Evolutionary conservation across 2,113 vertebrate species (phyloP).

Genomic region (Turdus rufiventris): DNA sequence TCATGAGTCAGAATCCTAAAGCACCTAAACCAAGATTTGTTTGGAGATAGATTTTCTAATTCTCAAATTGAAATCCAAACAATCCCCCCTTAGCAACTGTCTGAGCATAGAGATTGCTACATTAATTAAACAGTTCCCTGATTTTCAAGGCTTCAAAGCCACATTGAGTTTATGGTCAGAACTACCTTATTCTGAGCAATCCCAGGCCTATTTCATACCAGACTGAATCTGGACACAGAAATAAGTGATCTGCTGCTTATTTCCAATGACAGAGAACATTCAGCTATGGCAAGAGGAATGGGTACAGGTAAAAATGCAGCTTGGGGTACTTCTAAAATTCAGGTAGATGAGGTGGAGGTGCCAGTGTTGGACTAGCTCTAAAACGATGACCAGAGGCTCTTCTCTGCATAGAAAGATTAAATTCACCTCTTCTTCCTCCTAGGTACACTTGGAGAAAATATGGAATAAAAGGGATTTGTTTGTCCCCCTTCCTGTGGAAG

Average conservation of each 20-base stretch:
- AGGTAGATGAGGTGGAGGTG: not conserved
- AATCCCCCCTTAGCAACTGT: not conserved
- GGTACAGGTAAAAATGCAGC: not conserved
- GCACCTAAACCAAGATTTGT: not conserved
- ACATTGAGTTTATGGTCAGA: not conserved
- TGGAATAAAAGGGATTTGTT: not conserved
- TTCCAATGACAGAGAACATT: not conserved
- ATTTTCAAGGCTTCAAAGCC: not conserved
- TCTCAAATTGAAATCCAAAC: not conserved
- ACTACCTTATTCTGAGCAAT: not conserved
- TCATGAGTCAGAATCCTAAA: slow-evolving; percentile 38
- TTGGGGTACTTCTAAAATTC: not conserved
- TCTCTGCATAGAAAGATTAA: not conserved
- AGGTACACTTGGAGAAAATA: not conserved
- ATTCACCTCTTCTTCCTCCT: not conserved
- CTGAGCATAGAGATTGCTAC: not conserved
- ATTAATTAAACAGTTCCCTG: not conserved
- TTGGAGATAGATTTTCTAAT: not conserved
- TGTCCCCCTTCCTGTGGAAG: not conserved
- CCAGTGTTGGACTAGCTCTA: not conserved
- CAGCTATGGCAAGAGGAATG: not conserved
- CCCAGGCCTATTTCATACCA: not conserved
- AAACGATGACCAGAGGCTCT: not conserved
- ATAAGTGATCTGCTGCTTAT: not conserved
- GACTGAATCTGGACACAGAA: not conserved